These are phyloP conservation scores for Trilocha varians DNA, from an alignment of 2,888 invertebrate genomes.

Conservation along the genomic window DNA sequence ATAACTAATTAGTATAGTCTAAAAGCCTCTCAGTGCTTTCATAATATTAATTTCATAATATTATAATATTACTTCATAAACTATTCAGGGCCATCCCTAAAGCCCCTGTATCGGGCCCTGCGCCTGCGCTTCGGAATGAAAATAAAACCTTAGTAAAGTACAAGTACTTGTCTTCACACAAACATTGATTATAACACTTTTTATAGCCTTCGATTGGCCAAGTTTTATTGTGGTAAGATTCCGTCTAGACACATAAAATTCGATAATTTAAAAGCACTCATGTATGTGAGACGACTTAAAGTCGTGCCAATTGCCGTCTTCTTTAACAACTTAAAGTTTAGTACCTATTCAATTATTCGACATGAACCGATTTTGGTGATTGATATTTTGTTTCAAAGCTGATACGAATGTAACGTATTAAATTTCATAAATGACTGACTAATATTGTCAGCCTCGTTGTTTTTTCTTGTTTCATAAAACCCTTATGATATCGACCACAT, in stretches of 20 bases:
- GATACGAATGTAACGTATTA: too few relatives aligned
- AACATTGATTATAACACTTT: slow-evolving; percentile 24
- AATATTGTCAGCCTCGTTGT: too few relatives aligned
- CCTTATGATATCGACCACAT: too few relatives aligned
- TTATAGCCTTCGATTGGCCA: slow-evolving; percentile 9
- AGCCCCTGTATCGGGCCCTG: slow-evolving; percentile 8
- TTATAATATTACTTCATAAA: background rate
- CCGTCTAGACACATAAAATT: slow-evolving; percentile 5
- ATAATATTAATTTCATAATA: background rate
- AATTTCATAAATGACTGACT: too few relatives aligned
- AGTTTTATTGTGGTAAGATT: slow-evolving; percentile 15
- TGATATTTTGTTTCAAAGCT: too few relatives aligned
- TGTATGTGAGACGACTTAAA: background rate
- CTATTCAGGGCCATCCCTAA: slow-evolving; percentile 2
- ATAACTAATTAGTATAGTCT: too few relatives aligned
- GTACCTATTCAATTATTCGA: too few relatives aligned
- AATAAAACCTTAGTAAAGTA: slow-evolving; percentile 33
- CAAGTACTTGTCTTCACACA: slow-evolving; percentile 29
- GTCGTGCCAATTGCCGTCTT: too few relatives aligned
- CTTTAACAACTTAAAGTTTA: too few relatives aligned
- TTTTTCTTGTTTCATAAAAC: too few relatives aligned
- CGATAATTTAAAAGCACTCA: background rate
- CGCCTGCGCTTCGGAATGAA: slow-evolving; percentile 30
- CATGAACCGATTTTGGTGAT: too few relatives aligned
- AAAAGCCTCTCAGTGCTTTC: too few relatives aligned